Percentiles rank a stretch among this genome's conserved stretches.
These are phyloP conservation scores for Drosophila pseudoobscura DNA, from an alignment of 1,140 invertebrate species.

Conservation along the genomic window DNA sequence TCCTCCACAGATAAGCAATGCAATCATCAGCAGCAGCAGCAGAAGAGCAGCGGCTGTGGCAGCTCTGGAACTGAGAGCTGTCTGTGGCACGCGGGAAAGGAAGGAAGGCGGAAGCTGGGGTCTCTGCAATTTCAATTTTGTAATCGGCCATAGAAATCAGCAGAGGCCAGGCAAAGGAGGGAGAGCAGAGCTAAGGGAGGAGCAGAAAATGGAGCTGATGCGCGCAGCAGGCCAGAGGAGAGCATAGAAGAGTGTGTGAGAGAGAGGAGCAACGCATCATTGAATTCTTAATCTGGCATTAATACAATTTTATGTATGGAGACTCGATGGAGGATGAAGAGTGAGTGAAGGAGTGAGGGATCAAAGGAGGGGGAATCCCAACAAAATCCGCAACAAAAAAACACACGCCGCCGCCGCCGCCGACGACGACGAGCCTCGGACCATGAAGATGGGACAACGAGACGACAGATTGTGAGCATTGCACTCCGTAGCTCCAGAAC, in stretches of 20 bases:
- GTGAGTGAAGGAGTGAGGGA: neutral
- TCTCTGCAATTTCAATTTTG: slow-evolving; percentile 73
- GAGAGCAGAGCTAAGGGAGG: slow-evolving; percentile 15
- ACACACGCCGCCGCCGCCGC: too few relatives aligned
- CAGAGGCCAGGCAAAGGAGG: neutral
- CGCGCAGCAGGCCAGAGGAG: too few relatives aligned
- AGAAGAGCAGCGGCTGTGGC: slow-evolving; percentile 18
- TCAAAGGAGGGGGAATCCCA: slow-evolving; percentile 61
- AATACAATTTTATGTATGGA: slow-evolving; percentile 75
- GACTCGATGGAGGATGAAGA: slow-evolving; percentile 1
- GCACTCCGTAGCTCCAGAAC: slow-evolving; percentile 33
- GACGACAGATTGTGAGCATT: slow-evolving; percentile 67
- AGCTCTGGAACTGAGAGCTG: neutral
- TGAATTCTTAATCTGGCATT: slow-evolving; percentile 81
- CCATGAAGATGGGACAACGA: slow-evolving; percentile 55
- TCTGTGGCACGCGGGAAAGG: neutral
- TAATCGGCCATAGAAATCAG: slow-evolving; percentile 47
- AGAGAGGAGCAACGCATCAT: slow-evolving; percentile 56
- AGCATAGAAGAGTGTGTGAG: too few relatives aligned
- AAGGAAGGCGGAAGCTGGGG: slow-evolving; percentile 56
- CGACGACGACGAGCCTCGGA: slow-evolving; percentile 32
- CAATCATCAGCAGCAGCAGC: slow-evolving; percentile 8
- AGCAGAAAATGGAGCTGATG: slow-evolving; percentile 27
- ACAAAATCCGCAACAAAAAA: slow-evolving; percentile 60
- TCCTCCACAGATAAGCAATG: slow-evolving; percentile 40